Percentiles rank a stretch among this genome's conserved stretches.
Conservation (phyloP, 2,113 vertebrate genomes). For the Elachura formosa region DNA sequence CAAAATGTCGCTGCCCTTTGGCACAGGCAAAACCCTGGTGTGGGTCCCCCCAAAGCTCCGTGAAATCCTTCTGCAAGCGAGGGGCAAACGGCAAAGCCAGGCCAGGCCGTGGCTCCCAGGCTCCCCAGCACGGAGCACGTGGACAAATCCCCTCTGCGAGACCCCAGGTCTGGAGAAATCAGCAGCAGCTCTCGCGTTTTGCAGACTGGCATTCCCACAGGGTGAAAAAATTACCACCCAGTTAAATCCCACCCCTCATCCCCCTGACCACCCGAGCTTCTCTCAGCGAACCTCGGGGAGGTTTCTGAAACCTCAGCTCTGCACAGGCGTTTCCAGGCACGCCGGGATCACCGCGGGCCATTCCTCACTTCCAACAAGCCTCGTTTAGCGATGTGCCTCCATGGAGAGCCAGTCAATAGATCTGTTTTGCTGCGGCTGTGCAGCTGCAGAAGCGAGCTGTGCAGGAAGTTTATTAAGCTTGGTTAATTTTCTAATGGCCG, state of each 20-base stretch:
- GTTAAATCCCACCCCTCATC: not conserved
- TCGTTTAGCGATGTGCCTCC: not conserved
- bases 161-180: not conserved
- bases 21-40: fast-evolving
- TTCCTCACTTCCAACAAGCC: not conserved
- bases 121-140: not conserved
- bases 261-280: not conserved
- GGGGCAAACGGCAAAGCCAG: not conserved
- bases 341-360: not conserved
- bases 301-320: not conserved
- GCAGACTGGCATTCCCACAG: not conserved
- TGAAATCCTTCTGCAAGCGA: not conserved
- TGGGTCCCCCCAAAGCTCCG: not conserved
- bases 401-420: not conserved
- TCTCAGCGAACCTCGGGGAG: not conserved
- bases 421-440: not conserved
- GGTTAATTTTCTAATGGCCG: conserved; percentile 44
- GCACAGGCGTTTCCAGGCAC: not conserved
- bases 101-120: not conserved
- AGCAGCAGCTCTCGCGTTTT: not conserved
- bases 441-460: not conserved
- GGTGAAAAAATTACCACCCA: not conserved
- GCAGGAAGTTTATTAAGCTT: conserved; percentile 35
- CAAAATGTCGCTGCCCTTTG: not conserved
- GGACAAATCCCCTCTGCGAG: fast-evolving